phyloP scores from a whole-genome alignment of 2,797 vertebrate genomes.

The Pyrocephalus nanus region DNA sequence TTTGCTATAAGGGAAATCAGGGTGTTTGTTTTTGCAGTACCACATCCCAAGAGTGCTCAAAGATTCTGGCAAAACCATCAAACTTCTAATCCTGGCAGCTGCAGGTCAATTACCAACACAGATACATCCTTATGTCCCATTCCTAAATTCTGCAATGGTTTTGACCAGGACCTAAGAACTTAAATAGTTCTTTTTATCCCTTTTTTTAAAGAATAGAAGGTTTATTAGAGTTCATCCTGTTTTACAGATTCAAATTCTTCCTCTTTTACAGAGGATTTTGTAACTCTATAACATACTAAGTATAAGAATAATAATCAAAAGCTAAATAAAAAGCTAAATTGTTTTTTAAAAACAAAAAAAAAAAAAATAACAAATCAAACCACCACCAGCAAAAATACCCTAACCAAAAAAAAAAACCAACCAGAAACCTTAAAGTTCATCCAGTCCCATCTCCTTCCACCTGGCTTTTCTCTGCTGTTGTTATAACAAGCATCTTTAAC shows the following conservation, averaged over 20 bases:
- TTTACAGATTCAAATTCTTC: neutral
- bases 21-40: neutral
- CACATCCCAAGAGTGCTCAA: neutral
- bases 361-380: too few relatives aligned
- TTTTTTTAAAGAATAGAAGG: neutral
- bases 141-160: neutral
- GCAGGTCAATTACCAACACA: neutral
- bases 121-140: neutral
- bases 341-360: neutral
- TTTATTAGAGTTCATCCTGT: neutral
- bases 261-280: neutral
- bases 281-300: neutral
- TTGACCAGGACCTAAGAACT: neutral
- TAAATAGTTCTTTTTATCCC: neutral
- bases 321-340: neutral
- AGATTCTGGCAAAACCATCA: neutral
- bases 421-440: neutral
- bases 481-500: neutral
- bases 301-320: neutral
- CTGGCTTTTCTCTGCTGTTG: neutral
- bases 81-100: neutral
- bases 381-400: neutral
- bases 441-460: neutral
- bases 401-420: too few relatives aligned
- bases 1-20: rapidly evolving